Evolutionary conservation across 2,888 invertebrate species (phyloP), one percentile per base, ranked within the genome.

Genomic region (Bombyx huttoni): DNA sequence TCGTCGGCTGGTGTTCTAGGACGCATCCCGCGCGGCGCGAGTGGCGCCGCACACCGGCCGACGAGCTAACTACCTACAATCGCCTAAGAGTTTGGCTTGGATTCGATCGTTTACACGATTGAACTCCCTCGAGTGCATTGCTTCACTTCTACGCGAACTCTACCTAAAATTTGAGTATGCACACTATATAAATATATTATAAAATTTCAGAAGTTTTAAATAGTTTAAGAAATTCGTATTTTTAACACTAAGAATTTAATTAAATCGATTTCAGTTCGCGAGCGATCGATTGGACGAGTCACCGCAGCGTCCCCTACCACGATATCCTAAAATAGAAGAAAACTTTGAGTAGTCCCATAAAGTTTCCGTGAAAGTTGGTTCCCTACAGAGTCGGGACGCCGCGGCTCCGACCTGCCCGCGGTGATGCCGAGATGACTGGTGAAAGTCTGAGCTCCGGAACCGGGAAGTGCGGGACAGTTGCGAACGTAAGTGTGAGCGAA

Each of bases 201-300:
- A 78, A 80, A 81, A 80, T 71, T 75, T 80, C 77, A 75, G 75
- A 67, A 78, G 76, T 72, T 10, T 40, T 74, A 75, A 75, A 78
- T 79, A 78, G 74, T 64, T 73, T 77, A 68, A 75, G 79, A 81
- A 81, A 83, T 83, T 82, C 79, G 81, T 76, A 80, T 74, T 77
- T 70, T 73, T 81, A 81, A 78, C 74, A 77, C 79, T 80, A 81
- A 75, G 61, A 65, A 69, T 62, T 63, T 64, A 62, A 60, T 57
- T 63, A 60, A 63, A 68, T 62, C 62, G 60, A 67, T 63, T 61
- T 49, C 46, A 50, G 59, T 40, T 56, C 58, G 64, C 63, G 62
- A 64, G 65, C 58, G 62, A 59, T 54, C 55, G 54, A 49, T 52
- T 53, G 50, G 49, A 49, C 52, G 35, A 14, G 46, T 53, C 47